Conservation (phyloP, 2,888 invertebrate genomes). For the Synergus gifuensis region DNA sequence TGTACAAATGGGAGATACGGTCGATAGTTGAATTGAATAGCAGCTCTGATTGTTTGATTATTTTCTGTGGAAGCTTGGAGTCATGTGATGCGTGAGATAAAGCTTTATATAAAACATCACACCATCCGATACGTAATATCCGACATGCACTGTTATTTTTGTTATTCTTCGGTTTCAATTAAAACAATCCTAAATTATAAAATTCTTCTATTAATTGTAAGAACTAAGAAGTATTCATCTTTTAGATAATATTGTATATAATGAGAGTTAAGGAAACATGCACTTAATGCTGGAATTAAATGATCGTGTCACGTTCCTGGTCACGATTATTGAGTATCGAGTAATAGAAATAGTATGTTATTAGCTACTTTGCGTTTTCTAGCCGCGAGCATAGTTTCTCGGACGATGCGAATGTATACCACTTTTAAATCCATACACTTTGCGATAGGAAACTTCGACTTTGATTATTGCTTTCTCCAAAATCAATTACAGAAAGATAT, state of each 20-base stretch:
- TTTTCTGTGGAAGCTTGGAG: background rate
- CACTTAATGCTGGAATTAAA: background rate
- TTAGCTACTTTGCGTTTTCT: slow-evolving; percentile 46
- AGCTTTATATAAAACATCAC: background rate
- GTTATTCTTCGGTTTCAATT: too few relatives aligned
- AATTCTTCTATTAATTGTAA: background rate
- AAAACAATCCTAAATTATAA: too few relatives aligned
- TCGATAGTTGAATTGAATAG: background rate
- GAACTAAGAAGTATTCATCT: background rate
- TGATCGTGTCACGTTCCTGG: background rate
- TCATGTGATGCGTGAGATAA: background rate
- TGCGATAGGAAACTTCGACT: slow-evolving; percentile 9
- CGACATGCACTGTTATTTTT: too few relatives aligned
- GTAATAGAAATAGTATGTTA: slow-evolving; percentile 38
- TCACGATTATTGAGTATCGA: background rate
- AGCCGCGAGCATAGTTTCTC: slow-evolving; percentile 49
- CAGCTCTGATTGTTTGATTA: background rate
- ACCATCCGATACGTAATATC: background rate
- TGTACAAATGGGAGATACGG: background rate
- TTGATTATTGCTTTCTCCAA: background rate
- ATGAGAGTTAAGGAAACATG: background rate
- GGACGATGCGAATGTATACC: slow-evolving; percentile 16
- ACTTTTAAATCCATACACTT: slow-evolving; percentile 35
- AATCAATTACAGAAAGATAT: background rate
- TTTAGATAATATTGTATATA: background rate